Evolutionary conservation across 2,888 invertebrate genomes (phyloP).

Genomic region (Amblyteles armatorius): DNA sequence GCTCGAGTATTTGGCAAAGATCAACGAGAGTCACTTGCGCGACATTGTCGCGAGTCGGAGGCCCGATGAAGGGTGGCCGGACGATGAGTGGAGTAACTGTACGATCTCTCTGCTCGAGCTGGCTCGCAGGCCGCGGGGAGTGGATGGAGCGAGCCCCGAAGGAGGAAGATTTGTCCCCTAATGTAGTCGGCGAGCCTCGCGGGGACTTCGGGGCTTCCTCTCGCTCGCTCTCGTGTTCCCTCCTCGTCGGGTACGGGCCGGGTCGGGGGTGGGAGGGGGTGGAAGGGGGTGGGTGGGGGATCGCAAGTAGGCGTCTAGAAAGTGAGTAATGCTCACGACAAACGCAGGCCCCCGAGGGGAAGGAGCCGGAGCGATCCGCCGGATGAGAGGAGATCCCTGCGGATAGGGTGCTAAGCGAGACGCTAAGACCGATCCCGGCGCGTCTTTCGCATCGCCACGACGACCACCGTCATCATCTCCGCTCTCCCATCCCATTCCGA

Average conservation of each 20-base stretch:
- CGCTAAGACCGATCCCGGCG: constrained; percentile 78
- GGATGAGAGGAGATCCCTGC: constrained; percentile 79
- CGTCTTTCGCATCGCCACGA: constrained; percentile 64
- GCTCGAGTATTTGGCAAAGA: constrained; percentile 46
- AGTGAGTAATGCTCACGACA: constrained; percentile 85
- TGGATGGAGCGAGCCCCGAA: constrained; percentile 56
- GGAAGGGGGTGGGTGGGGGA: constrained; percentile 61
- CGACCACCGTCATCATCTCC: constrained; percentile 45
- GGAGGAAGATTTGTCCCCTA: constrained; percentile 83
- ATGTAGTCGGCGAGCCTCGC: constrained; percentile 83
- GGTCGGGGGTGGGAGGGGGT: constrained; percentile 63
- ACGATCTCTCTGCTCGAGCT: constrained; percentile 35
- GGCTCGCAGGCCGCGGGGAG: constrained; percentile 33
- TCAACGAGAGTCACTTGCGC: constrained; percentile 56
- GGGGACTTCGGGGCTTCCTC: constrained; percentile 72
- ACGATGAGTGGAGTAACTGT: constrained; percentile 42
- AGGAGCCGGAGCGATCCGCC: constrained; percentile 63
- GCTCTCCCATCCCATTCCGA: constrained; percentile 44
- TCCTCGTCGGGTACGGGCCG: constrained; percentile 65
- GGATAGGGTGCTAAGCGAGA: constrained; percentile 85
- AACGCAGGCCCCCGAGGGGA: constrained; percentile 82
- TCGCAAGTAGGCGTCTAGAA: constrained; percentile 81
- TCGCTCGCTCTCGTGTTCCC: constrained; percentile 39
- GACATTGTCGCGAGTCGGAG: constrained; percentile 31
- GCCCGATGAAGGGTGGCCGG: constrained; percentile 25